Evolutionary conservation across 1,140 invertebrate species (phyloP), one percentile per base, ranked within the genome.

Genomic region (Drosophila oshimai): DNA sequence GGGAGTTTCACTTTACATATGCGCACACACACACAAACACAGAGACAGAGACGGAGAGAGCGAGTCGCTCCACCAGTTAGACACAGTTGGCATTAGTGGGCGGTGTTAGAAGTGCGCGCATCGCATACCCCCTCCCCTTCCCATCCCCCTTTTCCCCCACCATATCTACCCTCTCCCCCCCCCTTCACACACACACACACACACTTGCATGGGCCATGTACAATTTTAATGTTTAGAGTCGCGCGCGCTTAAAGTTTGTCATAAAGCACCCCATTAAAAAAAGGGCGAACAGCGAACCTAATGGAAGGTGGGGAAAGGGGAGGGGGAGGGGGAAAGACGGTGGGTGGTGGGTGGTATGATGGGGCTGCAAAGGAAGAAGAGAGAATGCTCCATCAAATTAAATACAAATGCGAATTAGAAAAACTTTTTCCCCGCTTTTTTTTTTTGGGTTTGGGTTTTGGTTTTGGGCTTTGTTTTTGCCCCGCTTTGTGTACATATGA

Each of bases 231-330:
- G 80, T 68, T 64, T 62, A 67, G 64, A 72, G 53, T 79, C 65
- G 75, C 80, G 51, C 76, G 67, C 73, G 80, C 61, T 80, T 79
- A 86, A 86, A 86, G 75, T 89, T 89, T 89, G 84, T 89, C 84
- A 89, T 89, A 89, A 89, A 89, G 84, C 84, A 89, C 84, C 84
- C 84, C 84, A 89, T 89, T 89, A 89, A 89, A 84, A 81, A 81
- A 74, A 74, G 46, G 36, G 37, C 44, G 74, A 65, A 54, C 60
- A 60, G 53, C 41, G 34, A 37, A 47, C 42, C 55, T 46, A 60
- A 50, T 37, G 55, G 58, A 42, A 18, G 54, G n/a, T n/a, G 58
- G 34, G 33, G 17, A 4, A 22, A 41, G n/a, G 31, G 41, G 46
- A 0, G 15, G 24, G 10, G 24, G 6, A 1, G 15, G 18, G 26